These are phyloP conservation scores for Cydia fagiglandana DNA, from an alignment of 1,140 invertebrate genomes.

Conservation along the genomic window DNA sequence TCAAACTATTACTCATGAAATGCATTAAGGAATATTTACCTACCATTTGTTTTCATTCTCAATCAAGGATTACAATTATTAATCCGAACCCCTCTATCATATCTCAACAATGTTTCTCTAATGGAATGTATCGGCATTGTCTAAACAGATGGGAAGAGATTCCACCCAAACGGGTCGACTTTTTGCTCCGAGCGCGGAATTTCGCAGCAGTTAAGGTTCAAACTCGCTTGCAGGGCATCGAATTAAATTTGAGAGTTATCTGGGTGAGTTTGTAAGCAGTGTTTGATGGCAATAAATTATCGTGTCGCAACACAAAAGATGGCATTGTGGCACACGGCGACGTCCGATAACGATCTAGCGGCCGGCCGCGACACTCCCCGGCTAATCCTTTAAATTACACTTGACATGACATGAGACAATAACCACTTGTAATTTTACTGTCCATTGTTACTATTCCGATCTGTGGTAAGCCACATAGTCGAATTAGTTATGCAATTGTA, in stretches of 20 bases:
- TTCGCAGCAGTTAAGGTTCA: slow-evolving; percentile 20
- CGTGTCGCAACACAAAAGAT: slow-evolving; percentile 72
- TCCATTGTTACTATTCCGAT: slow-evolving; percentile 21
- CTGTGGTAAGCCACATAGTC: slow-evolving; percentile 1
- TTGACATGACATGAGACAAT: slow-evolving; percentile 28
- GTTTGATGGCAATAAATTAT: slow-evolving; percentile 72
- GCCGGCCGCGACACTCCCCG: slow-evolving; percentile 41
- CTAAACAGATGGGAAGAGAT: slow-evolving; percentile 24
- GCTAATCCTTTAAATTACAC: slow-evolving; percentile 50
- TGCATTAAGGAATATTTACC: slow-evolving; percentile 52
- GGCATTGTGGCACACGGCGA: slow-evolving; percentile 69
- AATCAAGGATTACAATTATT: slow-evolving; percentile 17
- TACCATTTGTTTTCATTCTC: background rate
- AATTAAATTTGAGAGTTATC: slow-evolving; percentile 58
- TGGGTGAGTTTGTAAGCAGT: slow-evolving; percentile 57
- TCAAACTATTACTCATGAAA: slow-evolving; percentile 52
- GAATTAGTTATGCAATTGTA: background rate
- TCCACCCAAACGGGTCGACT: background rate
- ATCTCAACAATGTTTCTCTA: slow-evolving; percentile 11
- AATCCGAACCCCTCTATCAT: background rate
- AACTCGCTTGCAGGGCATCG: slow-evolving; percentile 37
- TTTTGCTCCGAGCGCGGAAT: slow-evolving; percentile 15
- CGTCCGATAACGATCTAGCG: slow-evolving; percentile 63
- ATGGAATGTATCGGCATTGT: slow-evolving; percentile 31
- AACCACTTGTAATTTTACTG: slow-evolving; percentile 12